These are phyloP conservation scores for Ferrisia virgata DNA, from an alignment of 2,888 invertebrate species.

Conservation along the genomic window DNA sequence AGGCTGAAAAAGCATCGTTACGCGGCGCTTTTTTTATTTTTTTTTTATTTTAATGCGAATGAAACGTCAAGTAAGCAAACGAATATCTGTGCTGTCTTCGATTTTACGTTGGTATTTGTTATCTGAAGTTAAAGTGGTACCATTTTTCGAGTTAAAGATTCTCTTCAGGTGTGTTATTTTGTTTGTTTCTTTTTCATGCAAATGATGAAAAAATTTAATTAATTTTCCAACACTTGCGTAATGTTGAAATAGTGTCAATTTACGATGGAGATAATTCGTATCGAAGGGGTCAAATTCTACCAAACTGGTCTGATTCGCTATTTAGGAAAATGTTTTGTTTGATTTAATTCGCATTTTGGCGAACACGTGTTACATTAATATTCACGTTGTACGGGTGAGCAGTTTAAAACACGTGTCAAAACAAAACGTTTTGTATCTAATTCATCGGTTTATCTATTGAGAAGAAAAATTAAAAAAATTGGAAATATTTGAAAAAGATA, in stretches of 20 bases:
- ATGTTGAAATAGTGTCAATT: neutral
- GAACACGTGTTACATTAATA: neutral
- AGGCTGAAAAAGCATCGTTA: no score
- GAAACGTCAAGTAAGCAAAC: neutral
- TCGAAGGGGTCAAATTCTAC: neutral
- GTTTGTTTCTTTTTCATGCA: neutral
- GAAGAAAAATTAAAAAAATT: no score
- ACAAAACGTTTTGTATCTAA: no score
- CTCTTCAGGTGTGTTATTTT: neutral
- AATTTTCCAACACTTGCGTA: neutral
- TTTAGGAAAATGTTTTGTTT: neutral
- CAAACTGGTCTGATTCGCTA: neutral
- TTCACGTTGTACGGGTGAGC: neutral
- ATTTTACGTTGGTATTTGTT: neutral
- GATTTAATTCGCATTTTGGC: neutral
- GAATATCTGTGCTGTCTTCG: neutral
- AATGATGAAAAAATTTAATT: neutral
- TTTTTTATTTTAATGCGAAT: neutral
- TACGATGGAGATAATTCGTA: neutral
- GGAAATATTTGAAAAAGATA: no score
- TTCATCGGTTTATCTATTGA: no score
- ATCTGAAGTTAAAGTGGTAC: neutral
- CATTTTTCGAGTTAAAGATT: neutral
- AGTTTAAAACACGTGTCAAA: neutral
- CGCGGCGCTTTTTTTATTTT: no score